Evolutionary conservation across 2,113 vertebrate species (phyloP).

Genomic region (Gavialis gangeticus): DNA sequence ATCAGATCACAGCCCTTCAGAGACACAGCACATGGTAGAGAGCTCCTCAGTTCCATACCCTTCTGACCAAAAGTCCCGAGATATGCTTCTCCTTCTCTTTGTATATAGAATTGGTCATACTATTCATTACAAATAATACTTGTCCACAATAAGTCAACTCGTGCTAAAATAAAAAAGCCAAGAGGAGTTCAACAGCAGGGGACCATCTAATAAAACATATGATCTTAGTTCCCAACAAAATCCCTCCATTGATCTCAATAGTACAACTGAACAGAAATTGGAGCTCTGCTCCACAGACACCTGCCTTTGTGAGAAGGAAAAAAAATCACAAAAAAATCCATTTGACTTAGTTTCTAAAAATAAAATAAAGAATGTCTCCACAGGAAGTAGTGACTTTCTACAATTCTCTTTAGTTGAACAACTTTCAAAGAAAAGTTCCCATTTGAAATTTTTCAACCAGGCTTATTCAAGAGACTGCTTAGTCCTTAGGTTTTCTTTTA

Average conservation of each 20-base stretch:
- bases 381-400: neutral
- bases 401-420: neutral
- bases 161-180: neutral
- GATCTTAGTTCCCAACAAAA: neutral
- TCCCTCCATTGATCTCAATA: neutral
- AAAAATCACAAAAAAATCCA: neutral
- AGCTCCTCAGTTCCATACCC: neutral
- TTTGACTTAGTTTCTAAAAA: too few species aligned
- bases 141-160: neutral
- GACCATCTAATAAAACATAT: neutral
- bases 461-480: neutral
- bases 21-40: neutral
- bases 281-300: neutral
- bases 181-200: neutral
- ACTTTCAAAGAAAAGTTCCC: neutral
- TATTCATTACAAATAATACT: neutral
- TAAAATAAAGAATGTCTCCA: neutral
- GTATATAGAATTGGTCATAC: neutral
- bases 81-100: neutral
- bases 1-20: neutral
- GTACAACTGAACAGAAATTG: neutral
- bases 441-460: neutral
- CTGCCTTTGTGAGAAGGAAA: neutral
- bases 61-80: neutral
- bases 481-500: too few species aligned